Evolutionary conservation across 2,797 vertebrate species (phyloP), one percentile per base, ranked within the genome.

Genomic region (Menidia menidia): DNA sequence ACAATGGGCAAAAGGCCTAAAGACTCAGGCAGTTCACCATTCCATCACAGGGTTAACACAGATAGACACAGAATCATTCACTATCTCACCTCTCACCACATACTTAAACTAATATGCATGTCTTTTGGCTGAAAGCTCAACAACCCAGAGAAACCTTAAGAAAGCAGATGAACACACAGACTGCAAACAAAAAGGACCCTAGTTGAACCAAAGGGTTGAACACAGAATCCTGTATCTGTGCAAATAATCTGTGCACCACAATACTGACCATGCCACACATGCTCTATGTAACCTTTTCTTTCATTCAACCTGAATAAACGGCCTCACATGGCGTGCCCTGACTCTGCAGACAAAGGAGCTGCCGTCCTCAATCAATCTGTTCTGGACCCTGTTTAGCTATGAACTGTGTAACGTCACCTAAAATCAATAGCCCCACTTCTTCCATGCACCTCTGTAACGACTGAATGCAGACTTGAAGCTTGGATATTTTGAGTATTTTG

Each of bases 351-450:
- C 45, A 13, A 58, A 42, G 25, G 61, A 55, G 42, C 45, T 39
- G 55, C 45, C 12, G 67, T 63, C 9, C n/a, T 53, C 19, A 30
- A n/a, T 64, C 64, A 47, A 19, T 50, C 59, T 52, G 15, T 56
- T 58, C 51, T 25, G 42, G 41, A 42, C 54, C 41, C 12, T 64
- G 25, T 52, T 68, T 55, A 72, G 43, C 44, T 50, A 60, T 31
- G 51, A 58, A 44, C 53, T 47, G 12, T 25, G 13, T 19, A 13
- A 50, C 44, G 67, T 65, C 52, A 50, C 13, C 51, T 11, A 14
- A 69, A 68, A 61, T 72, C 60, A 68, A 47, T 71, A 60, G 50
- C 25, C 39, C 50, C 61, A 70, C 15, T 58, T 44, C 41, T 42
- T 57, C 54, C 48, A 45, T 55, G 39, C 60, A 35, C 59, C 43